phyloP scores from a whole-genome alignment of 30 jellyfish, hydroid and myxozoan species.

The Rhopilema esculentum region DNA sequence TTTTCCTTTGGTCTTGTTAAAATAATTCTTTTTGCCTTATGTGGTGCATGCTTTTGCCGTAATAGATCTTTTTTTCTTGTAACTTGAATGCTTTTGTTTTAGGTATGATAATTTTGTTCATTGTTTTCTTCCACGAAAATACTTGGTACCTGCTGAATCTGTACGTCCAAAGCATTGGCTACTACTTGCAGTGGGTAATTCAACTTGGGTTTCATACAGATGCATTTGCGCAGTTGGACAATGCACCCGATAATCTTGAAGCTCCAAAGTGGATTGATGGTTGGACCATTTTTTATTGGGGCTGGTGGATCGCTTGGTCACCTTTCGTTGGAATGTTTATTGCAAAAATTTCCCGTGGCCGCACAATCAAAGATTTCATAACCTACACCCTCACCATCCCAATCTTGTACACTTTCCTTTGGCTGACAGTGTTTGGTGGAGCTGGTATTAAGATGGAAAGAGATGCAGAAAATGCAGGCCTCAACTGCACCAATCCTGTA shows the following conservation, averaged over 20 bases:
- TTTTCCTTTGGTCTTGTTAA: too few relatives aligned
- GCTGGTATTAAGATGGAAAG: constrained; percentile 86
- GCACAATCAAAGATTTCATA: constrained; percentile 88
- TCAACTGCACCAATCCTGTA: constrained; percentile 57
- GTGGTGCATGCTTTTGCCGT: not conserved
- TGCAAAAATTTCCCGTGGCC: constrained; percentile 94
- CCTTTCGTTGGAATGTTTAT: constrained; percentile 98
- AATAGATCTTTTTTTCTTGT: not conserved
- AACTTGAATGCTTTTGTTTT: not conserved
- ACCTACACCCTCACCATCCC: constrained; percentile 91
- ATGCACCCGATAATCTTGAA: constrained; percentile 88
- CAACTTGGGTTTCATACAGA: constrained; percentile 97
- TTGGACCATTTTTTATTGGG: constrained; percentile 98
- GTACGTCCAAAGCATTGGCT: constrained; percentile 91
- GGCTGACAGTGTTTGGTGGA: constrained; percentile 95
- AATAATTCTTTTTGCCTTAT: not conserved
- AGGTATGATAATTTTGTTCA: constrained; percentile 80
- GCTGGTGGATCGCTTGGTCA: constrained; percentile 99
- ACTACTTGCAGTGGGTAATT: constrained; percentile 82
- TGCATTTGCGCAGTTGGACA: constrained; percentile 92
- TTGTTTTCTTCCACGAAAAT: constrained; percentile 73
- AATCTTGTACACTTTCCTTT: constrained; percentile 72
- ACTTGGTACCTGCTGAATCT: constrained; percentile 88
- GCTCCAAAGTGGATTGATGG: constrained; percentile 84
- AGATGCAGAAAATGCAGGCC: constrained; percentile 76